A percentile compares a stretch with the other conserved stretches of the same genome.
Evolutionary conservation across 2,113 vertebrate species (phyloP).

Genomic region (Poecilia latipinna): DNA sequence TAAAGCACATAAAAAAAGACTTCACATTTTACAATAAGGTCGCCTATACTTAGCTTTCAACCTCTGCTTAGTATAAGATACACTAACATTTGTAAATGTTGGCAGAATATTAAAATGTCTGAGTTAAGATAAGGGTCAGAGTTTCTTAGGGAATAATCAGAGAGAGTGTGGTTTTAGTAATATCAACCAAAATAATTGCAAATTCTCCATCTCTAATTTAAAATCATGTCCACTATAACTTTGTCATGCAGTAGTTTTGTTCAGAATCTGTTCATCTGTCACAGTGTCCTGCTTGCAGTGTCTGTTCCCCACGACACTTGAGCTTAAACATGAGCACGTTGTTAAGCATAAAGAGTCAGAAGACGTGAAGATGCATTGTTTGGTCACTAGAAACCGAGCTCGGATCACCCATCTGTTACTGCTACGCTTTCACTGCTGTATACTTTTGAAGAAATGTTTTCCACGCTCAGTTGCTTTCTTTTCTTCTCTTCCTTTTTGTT

Average conservation of each 20-base stretch:
- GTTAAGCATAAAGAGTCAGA: slow-evolving; percentile 12
- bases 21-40: neutral
- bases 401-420: slow-evolving; percentile 12
- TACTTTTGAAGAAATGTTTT: slow-evolving; percentile 49
- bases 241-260: slow-evolving; percentile 19
- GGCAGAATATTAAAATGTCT: too few relatives aligned
- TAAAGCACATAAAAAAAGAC: neutral
- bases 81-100: too few relatives aligned
- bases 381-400: slow-evolving; percentile 30
- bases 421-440: slow-evolving; percentile 23
- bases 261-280: neutral
- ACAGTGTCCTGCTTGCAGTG: neutral
- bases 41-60: neutral
- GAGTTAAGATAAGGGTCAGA: too few relatives aligned
- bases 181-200: too few relatives aligned
- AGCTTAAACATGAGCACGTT: slow-evolving; percentile 1
- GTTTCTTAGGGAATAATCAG: too few relatives aligned
- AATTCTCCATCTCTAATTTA: neutral
- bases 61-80: neutral
- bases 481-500: slow-evolving; percentile 67
- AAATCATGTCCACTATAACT: neutral
- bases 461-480: slow-evolving; percentile 63
- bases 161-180: too few relatives aligned
- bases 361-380: slow-evolving; percentile 21
- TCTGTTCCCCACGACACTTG: neutral